These are phyloP conservation scores for Chelmon rostratus DNA, from an alignment of 2,797 vertebrate species.

Conservation along the genomic window DNA sequence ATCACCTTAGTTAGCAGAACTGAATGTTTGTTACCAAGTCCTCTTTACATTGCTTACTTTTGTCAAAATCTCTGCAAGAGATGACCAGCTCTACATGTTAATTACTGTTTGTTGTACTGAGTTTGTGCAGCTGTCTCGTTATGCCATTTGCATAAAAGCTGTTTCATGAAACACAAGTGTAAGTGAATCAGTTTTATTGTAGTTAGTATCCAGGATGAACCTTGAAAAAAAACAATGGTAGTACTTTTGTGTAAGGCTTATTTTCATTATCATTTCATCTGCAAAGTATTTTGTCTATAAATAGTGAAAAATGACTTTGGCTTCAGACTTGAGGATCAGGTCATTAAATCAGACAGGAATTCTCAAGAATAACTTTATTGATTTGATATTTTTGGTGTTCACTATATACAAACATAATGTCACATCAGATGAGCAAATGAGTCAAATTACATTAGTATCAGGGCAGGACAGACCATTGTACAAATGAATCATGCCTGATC, in stretches of 20 bases:
- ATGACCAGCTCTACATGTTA: slow-evolving; percentile 84
- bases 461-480: background rate
- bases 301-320: background rate
- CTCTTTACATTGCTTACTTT: slow-evolving; percentile 78
- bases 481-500: background rate
- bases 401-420: slow-evolving; percentile 42
- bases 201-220: too few relatives aligned
- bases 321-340: slow-evolving; percentile 10
- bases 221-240: too few relatives aligned
- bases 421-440: slow-evolving; percentile 8
- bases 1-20: slow-evolving; percentile 78
- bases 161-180: slow-evolving; percentile 81
- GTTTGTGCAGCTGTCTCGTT: slow-evolving; percentile 87
- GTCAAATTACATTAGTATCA: background rate
- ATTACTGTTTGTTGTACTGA: slow-evolving; percentile 86
- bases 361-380: slow-evolving; percentile 51
- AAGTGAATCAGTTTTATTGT: slow-evolving; percentile 52
- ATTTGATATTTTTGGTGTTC: slow-evolving; percentile 7
- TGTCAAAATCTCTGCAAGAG: slow-evolving; percentile 78
- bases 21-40: slow-evolving; percentile 83
- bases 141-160: slow-evolving; percentile 89
- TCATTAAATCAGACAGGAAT: background rate
- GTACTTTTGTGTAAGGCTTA: background rate
- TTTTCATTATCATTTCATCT: background rate
- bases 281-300: background rate